These are phyloP conservation scores for Paratrypauchen microcephalus DNA, from an alignment of 2,797 vertebrate species.

Conservation along the genomic window DNA sequence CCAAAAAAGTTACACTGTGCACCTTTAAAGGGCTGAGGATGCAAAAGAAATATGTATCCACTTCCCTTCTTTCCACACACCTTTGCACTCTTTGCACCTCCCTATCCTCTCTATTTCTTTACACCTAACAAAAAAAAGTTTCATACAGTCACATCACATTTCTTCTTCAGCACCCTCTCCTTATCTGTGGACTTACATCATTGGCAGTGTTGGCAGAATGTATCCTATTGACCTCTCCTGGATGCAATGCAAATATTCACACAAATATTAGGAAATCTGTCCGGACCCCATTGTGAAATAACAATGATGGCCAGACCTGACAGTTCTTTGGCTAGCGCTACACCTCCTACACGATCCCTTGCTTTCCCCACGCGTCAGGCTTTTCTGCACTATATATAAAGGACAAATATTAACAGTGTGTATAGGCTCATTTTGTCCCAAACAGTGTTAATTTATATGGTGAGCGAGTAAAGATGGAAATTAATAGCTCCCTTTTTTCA, in stretches of 20 bases:
- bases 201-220: slow-evolving; percentile 45
- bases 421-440: slow-evolving; percentile 23
- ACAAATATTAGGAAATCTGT: slow-evolving; percentile 44
- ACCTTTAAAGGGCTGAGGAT: not conserved
- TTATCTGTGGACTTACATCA: slow-evolving; percentile 43
- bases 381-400: slow-evolving; percentile 49
- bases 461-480: slow-evolving; percentile 42
- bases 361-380: slow-evolving; percentile 32
- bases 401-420: slow-evolving; percentile 14
- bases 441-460: slow-evolving; percentile 30
- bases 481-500: slow-evolving; percentile 45
- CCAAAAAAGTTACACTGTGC: too few species aligned
- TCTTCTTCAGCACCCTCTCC: slow-evolving; percentile 29
- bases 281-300: slow-evolving; percentile 60
- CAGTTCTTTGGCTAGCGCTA: slow-evolving; percentile 51
- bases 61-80: slow-evolving; percentile 47
- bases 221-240: slow-evolving; percentile 54
- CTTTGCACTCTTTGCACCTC: slow-evolving; percentile 20
- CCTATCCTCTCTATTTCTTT: slow-evolving; percentile 34
- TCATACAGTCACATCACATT: slow-evolving; percentile 28
- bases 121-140: slow-evolving; percentile 17
- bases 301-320: slow-evolving; percentile 61
- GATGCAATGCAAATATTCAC: slow-evolving; percentile 57
- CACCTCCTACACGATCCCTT: slow-evolving; percentile 48
- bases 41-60: slow-evolving; percentile 32